These are phyloP conservation scores for Drosophila cognata DNA, from an alignment of 2,888 invertebrate species.

Conservation along the genomic window DNA sequence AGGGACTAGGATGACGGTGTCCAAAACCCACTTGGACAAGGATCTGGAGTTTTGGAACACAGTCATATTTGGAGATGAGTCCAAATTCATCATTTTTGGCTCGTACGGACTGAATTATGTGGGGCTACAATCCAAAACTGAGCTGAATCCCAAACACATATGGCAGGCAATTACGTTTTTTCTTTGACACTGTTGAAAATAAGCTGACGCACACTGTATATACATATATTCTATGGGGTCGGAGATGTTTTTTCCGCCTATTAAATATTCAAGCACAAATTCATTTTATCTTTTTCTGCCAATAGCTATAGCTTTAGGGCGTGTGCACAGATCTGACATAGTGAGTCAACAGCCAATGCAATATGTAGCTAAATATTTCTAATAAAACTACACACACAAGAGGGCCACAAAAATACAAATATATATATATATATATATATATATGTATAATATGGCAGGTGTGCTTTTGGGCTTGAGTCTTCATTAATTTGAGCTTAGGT, in stretches of 20 bases:
- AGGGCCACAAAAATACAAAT: slow-evolving; percentile 27
- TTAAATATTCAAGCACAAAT: not conserved
- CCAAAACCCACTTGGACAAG: no score
- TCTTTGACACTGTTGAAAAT: no score
- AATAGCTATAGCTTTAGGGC: not conserved
- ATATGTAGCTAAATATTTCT: not conserved
- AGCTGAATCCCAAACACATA: no score
- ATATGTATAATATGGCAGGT: not conserved
- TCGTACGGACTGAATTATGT: no score
- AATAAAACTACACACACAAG: not conserved
- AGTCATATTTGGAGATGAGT: no score
- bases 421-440: not conserved
- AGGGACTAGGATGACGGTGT: no score
- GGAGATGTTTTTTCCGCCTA: not conserved
- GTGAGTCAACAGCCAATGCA: not conserved
- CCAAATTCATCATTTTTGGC: no score
- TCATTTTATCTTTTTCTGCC: not conserved
- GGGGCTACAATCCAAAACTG: no score
- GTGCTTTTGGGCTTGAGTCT: not conserved
- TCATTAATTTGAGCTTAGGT: slow-evolving; percentile 5
- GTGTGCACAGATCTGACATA: not conserved
- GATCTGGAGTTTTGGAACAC: no score
- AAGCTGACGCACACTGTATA: no score
- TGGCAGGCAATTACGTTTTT: no score
- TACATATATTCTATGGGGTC: not conserved